phyloP scores from a whole-genome alignment of 2,888 invertebrate species.

The Aplocera efformata region DNA sequence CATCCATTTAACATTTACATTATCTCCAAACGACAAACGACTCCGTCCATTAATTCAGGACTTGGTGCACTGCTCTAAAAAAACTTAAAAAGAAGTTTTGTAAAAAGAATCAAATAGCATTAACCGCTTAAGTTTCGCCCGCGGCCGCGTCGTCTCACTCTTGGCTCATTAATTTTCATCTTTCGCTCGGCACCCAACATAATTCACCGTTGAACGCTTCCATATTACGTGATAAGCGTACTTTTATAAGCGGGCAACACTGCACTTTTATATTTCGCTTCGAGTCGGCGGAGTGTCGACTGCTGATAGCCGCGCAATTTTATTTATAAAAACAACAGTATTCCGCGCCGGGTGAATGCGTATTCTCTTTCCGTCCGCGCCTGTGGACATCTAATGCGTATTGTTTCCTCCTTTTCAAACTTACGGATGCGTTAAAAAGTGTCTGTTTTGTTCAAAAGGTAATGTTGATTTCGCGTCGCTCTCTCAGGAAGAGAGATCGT shows the following conservation, averaged over 20 bases:
- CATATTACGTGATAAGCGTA: constrained; percentile 73
- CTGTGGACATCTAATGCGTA: constrained; percentile 44
- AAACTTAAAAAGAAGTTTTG: constrained; percentile 39
- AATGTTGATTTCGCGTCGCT: constrained; percentile 23
- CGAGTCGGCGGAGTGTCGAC: constrained; percentile 73
- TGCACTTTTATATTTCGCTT: constrained; percentile 63
- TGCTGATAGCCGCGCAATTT: constrained; percentile 72
- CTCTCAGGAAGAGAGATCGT: constrained; percentile 40
- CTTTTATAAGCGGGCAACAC: constrained; percentile 55
- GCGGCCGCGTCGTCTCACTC: constrained; percentile 51
- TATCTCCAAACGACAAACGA: constrained; percentile 48
- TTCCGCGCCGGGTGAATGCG: constrained; percentile 60
- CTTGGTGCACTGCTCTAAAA: constrained; percentile 42
- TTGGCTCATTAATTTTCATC: constrained; percentile 80
- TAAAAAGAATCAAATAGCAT: constrained; percentile 57
- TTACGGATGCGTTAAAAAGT: constrained; percentile 54
- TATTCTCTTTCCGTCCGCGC: constrained; percentile 45
- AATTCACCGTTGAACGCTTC: constrained; percentile 76
- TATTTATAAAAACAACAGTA: constrained; percentile 74
- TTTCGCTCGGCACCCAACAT: constrained; percentile 70
- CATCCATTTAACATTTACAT: constrained; percentile 48
- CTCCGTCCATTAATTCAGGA: constrained; percentile 50
- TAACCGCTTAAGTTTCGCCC: constrained; percentile 52
- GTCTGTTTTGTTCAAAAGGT: constrained; percentile 45
- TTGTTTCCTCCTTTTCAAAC: constrained; percentile 52